These are phyloP conservation scores for Cyclophora albipunctata DNA, from an alignment of 2,888 invertebrate species.

Conservation along the genomic window DNA sequence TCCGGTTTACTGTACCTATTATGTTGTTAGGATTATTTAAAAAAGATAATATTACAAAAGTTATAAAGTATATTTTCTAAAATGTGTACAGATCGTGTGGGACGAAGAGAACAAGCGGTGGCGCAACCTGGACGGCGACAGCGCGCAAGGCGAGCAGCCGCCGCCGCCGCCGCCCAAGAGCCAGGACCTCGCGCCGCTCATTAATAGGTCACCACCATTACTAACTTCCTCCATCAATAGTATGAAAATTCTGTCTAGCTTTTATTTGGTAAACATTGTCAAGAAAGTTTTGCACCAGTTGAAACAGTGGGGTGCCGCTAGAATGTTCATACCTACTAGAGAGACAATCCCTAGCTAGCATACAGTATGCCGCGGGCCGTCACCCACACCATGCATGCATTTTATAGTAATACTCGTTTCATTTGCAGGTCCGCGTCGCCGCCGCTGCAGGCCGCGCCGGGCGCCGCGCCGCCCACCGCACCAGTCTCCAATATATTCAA, in stretches of 20 bases:
- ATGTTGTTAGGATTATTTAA: no score
- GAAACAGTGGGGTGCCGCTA: no score
- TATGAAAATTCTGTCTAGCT: no score
- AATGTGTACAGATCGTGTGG: constrained; percentile 87
- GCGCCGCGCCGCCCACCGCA: constrained; percentile 23
- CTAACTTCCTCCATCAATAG: no score
- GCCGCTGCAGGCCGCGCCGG: constrained; percentile 25
- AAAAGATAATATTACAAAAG: no score
- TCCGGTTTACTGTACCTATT: no score
- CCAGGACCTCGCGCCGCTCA: constrained; percentile 13
- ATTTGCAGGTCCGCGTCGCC: constrained; percentile 25
- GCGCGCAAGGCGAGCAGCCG: constrained; percentile 57
- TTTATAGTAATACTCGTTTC: neutral
- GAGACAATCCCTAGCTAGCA: no score
- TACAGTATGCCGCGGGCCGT: no score
- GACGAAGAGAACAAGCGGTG: constrained; percentile 90
- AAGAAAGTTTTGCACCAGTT: no score
- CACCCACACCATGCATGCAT: neutral
- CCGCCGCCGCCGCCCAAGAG: constrained; percentile 41
- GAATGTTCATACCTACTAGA: no score
- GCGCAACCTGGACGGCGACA: constrained; percentile 87
- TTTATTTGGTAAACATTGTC: no score
- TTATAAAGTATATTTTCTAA: no score
- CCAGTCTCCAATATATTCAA: constrained; percentile 83
- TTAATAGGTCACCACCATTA: neutral